phyloP scores from a whole-genome alignment of 2,113 vertebrate genomes.

The Ammospiza caudacuta region DNA sequence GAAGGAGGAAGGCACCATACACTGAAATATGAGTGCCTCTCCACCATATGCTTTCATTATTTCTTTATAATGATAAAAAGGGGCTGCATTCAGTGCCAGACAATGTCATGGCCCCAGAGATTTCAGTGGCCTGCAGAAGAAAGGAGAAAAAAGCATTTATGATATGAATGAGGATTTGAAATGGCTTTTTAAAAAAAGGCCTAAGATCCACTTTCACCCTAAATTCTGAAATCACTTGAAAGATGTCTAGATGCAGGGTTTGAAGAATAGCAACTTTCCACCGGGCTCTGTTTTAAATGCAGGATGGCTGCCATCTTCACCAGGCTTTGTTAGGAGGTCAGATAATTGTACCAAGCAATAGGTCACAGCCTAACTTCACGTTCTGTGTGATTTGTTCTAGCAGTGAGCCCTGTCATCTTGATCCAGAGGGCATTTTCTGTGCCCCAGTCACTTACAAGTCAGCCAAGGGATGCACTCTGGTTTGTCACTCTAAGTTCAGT shows the following conservation, averaged over 20 bases:
- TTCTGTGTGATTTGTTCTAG: conserved; percentile 44
- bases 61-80: conserved; percentile 73
- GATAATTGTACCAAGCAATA: conserved; percentile 16
- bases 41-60: conserved; percentile 70
- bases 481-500: background rate
- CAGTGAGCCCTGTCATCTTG: background rate
- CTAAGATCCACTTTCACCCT: conserved; percentile 59
- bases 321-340: conserved; percentile 49
- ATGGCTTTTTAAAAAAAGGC: conserved; percentile 51
- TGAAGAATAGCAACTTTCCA: conserved; percentile 59
- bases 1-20: conserved; percentile 39
- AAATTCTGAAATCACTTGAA: conserved; percentile 56
- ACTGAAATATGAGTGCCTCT: conserved; percentile 55
- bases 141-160: conserved; percentile 49
- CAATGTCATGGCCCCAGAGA: conserved; percentile 64
- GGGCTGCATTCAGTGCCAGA: conserved; percentile 68
- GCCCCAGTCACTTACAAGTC: background rate
- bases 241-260: conserved; percentile 27
- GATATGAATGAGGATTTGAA: conserved; percentile 56
- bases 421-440: background rate
- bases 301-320: conserved; percentile 35
- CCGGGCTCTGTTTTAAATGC: conserved; percentile 10
- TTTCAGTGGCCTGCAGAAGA: conserved; percentile 34
- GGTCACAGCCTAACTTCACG: background rate
- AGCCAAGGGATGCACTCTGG: background rate